Evolutionary conservation across 2,888 invertebrate genomes (phyloP).

Genomic region (Hypomecis atomaria): DNA sequence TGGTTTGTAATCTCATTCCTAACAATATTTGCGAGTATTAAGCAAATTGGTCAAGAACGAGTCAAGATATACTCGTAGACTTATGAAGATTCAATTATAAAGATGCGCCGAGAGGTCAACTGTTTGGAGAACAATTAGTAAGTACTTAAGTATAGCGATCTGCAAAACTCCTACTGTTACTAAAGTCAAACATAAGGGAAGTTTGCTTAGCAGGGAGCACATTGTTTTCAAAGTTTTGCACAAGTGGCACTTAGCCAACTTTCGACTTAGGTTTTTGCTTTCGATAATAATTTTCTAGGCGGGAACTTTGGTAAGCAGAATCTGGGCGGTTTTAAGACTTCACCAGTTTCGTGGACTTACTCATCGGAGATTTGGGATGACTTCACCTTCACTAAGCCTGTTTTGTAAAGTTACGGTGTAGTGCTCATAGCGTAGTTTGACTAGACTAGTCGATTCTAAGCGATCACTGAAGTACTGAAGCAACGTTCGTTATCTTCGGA

Average conservation of each 20-base stretch:
- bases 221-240: slow-evolving; percentile 53
- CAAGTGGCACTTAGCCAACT: slow-evolving; percentile 58
- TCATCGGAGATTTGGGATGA: not conserved
- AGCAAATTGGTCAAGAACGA: too few species aligned
- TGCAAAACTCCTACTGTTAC: slow-evolving; percentile 9
- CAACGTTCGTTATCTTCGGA: too few species aligned
- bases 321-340: slow-evolving; percentile 27
- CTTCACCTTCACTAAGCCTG: not conserved
- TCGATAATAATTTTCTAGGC: slow-evolving; percentile 37
- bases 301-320: slow-evolving; percentile 32
- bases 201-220: slow-evolving; percentile 45
- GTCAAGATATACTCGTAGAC: too few species aligned
- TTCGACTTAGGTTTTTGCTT: slow-evolving; percentile 49
- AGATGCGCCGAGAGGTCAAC: too few species aligned
- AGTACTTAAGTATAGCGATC: too few species aligned
- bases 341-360: not conserved
- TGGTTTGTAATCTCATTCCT: too few species aligned
- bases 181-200: slow-evolving; percentile 22
- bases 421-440: too few species aligned
- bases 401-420: not conserved
- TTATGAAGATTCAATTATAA: too few species aligned
- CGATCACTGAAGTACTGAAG: too few species aligned
- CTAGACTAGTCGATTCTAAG: too few species aligned
- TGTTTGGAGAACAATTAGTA: too few species aligned
- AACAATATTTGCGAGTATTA: too few species aligned